A percentile compares a stretch with the other conserved stretches of the same genome.
phyloP scores from a whole-genome alignment of 1,140 invertebrate species.

The Physella acuta region DNA sequence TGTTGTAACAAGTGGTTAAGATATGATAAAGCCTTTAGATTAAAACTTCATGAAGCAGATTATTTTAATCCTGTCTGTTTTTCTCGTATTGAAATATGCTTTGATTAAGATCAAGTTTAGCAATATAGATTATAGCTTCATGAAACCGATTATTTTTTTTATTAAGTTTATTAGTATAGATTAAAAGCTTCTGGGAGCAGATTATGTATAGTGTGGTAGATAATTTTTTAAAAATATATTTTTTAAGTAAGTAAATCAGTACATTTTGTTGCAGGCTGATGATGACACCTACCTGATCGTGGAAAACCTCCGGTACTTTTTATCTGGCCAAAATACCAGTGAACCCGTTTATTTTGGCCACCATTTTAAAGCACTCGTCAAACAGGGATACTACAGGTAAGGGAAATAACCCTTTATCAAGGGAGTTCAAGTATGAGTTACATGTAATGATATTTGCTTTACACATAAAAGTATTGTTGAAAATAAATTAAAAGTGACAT shows the following conservation, averaged over 20 bases:
- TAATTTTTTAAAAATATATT: not conserved
- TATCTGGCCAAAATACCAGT: conserved; percentile 31
- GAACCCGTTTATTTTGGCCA: conserved; percentile 59
- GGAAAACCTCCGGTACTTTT: conserved; percentile 59
- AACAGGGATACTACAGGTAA: conserved; percentile 41
- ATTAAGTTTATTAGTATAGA: conserved; percentile 40
- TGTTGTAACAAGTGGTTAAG: no score
- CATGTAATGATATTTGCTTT: no score
- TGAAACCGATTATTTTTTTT: conserved; percentile 50
- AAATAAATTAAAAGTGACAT: no score
- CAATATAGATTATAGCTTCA: conserved; percentile 63
- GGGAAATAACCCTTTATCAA: no score
- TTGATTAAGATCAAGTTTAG: conserved; percentile 69
- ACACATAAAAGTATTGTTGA: no score
- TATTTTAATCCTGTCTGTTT: no score
- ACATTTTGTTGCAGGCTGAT: no score
- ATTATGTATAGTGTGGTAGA: not conserved
- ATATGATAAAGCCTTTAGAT: no score
- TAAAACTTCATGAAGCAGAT: no score
- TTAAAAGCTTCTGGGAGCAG: not conserved
- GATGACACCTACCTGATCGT: no score
- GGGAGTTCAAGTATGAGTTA: no score
- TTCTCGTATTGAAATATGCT: not conserved
- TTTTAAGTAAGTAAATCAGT: conserved; percentile 70
- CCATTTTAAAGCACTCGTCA: conserved; percentile 50